Evolutionary conservation across 2,797 vertebrate genomes (phyloP).

Genomic region (Oryzias sinensis): DNA sequence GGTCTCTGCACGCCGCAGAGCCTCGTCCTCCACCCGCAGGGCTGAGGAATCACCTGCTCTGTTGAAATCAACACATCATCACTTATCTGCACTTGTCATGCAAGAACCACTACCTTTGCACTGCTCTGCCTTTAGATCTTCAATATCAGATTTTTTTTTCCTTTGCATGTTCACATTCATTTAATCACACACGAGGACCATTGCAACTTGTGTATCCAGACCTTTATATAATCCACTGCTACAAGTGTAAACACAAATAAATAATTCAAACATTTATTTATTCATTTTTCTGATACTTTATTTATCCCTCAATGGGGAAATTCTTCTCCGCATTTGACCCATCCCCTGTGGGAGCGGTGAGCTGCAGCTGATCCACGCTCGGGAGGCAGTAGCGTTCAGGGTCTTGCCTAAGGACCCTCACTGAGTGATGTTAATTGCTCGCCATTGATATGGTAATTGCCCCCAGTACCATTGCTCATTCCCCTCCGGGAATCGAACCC

Average conservation of each 20-base stretch:
- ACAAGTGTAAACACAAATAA: neutral
- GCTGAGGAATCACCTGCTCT: conserved; percentile 62
- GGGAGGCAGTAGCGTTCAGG: no score
- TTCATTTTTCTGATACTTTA: no score
- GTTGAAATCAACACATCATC: conserved; percentile 62
- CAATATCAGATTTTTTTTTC: conserved; percentile 36
- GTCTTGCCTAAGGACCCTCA: no score
- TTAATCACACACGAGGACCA: conserved; percentile 6
- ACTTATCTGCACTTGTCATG: conserved; percentile 66
- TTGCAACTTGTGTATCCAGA: neutral
- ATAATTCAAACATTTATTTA: neutral
- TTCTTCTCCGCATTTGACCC: no score
- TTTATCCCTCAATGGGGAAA: no score
- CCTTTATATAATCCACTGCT: neutral
- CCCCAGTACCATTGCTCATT: no score
- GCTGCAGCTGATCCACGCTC: no score
- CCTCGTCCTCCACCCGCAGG: conserved; percentile 27
- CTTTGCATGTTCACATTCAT: conserved; percentile 10
- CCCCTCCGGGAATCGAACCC: no score
- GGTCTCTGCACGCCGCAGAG: conserved; percentile 30
- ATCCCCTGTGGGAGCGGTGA: no score
- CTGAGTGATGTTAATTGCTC: no score
- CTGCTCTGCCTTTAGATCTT: conserved; percentile 57
- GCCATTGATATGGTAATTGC: no score
- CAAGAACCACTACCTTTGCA: conserved; percentile 33